Conservation (phyloP, 2,797 vertebrate species). For the Clarias fuscus region DNA sequence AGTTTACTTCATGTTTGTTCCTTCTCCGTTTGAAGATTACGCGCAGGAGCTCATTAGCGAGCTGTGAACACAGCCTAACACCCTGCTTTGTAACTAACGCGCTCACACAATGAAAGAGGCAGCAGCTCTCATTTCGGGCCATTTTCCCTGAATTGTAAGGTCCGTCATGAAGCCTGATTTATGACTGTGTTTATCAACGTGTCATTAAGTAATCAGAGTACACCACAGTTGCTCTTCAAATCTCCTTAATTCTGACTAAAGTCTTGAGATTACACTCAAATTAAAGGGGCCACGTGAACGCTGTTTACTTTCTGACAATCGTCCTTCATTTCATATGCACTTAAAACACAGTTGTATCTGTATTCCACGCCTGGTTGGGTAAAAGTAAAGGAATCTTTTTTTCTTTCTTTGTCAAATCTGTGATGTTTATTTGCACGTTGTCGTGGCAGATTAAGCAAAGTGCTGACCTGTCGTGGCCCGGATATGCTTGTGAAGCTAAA, state of each 20-base stretch:
- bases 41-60: conserved; percentile 63
- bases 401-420: conserved; percentile 35
- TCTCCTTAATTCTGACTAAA: conserved; percentile 74
- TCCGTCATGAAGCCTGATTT: conserved; percentile 74
- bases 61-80: conserved; percentile 42
- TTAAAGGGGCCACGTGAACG: conserved; percentile 71
- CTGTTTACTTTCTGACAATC: conserved; percentile 74
- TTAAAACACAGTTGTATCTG: conserved; percentile 42
- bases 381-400: conserved; percentile 24
- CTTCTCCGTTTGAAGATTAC: conserved; percentile 58
- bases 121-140: conserved; percentile 69
- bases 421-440: conserved; percentile 42
- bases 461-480: neutral
- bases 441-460: neutral
- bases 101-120: conserved; percentile 72
- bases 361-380: conserved; percentile 26
- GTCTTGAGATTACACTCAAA: conserved; percentile 69
- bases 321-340: conserved; percentile 62
- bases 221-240: conserved; percentile 69
- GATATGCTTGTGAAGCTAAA: neutral
- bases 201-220: conserved; percentile 80
- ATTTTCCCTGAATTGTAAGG: conserved; percentile 72
- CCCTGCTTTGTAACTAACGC: conserved; percentile 35
- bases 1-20: conserved; percentile 53
- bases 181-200: conserved; percentile 78